Conservation (phyloP, 2,888 invertebrate species). For the Slavum lentiscoides region DNA sequence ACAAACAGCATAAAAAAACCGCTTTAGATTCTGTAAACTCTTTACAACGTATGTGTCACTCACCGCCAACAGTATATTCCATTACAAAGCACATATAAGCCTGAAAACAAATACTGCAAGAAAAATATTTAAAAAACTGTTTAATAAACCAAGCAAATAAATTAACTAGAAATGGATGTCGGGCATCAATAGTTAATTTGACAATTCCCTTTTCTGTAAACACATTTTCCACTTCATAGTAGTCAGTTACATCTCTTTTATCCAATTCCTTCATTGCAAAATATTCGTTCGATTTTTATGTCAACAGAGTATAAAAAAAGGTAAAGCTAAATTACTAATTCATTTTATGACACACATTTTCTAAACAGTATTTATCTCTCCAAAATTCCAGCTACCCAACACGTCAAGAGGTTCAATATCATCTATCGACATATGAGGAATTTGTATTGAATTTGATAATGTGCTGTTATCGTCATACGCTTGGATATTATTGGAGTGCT, state of each 20-base stretch:
- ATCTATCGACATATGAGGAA: constrained; percentile 73
- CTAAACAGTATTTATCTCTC: constrained; percentile 73
- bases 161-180: constrained; percentile 99
- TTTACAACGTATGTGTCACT: constrained; percentile 99
- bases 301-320: constrained; percentile 76
- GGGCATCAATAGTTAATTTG: constrained; percentile 94
- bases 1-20: constrained; percentile 98
- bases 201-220: constrained; percentile 99
- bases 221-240: constrained; percentile 97
- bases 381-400: constrained; percentile 97
- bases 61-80: constrained; percentile 99
- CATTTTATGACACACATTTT: neutral
- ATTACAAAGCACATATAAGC: constrained; percentile 99
- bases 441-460: constrained; percentile 27
- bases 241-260: constrained; percentile 97
- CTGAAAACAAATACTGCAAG: constrained; percentile 57
- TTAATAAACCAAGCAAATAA: constrained; percentile 98
- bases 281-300: constrained; percentile 90
- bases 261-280: constrained; percentile 99
- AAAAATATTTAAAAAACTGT: constrained; percentile 64
- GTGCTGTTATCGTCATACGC: neutral
- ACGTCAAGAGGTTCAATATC: constrained; percentile 95
- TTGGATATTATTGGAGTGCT: neutral
- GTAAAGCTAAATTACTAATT: neutral
- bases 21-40: constrained; percentile 96